Conservation (phyloP, 2,113 vertebrate species). For the Tachycineta bicolor region DNA sequence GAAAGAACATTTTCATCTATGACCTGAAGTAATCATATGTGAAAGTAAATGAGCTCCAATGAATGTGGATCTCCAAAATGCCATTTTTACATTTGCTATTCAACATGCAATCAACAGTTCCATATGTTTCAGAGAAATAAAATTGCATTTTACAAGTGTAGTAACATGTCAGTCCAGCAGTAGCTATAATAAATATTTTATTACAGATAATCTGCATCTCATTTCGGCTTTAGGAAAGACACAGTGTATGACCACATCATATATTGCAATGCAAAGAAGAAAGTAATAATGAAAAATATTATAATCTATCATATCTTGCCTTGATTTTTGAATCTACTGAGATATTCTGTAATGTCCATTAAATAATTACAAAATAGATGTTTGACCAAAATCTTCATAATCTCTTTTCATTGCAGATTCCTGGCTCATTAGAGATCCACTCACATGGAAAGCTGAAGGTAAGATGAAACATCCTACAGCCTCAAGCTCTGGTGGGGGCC, state of each 20-base stretch:
- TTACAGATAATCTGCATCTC: background rate
- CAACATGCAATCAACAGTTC: background rate
- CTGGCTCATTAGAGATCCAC: background rate
- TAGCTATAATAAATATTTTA: background rate
- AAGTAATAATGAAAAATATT: background rate
- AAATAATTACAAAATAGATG: background rate
- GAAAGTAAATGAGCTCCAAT: background rate
- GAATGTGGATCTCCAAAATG: background rate
- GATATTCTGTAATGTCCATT: background rate
- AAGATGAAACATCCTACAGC: background rate
- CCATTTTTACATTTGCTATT: background rate
- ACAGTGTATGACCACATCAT: background rate
- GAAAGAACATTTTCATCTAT: background rate
- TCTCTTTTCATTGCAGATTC: constrained; percentile 3
- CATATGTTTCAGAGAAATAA: background rate
- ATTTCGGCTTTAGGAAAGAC: background rate
- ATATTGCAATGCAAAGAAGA: background rate
- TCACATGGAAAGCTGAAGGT: constrained; percentile 32
- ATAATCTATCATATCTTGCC: background rate
- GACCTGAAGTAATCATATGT: background rate
- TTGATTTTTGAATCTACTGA: background rate
- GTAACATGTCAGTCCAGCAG: background rate
- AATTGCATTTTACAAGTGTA: background rate
- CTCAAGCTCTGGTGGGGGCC: background rate
- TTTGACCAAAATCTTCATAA: background rate